A percentile compares a stretch with the other conserved stretches of the same genome.
Conservation (phyloP, 1,140 invertebrate genomes). For the Mizuhopecten yessoensis region DNA sequence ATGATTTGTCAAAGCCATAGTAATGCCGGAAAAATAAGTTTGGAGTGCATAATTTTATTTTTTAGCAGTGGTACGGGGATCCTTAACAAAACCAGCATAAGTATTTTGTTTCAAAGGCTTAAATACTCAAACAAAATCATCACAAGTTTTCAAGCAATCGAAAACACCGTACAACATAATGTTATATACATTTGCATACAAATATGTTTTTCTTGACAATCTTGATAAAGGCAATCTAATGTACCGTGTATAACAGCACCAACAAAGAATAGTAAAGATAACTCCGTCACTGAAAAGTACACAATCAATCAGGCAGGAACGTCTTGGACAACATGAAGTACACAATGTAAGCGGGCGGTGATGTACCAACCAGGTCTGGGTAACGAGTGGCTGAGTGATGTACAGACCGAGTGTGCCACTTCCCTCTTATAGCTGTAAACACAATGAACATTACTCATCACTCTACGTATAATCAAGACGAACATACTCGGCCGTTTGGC, state of each 20-base stretch:
- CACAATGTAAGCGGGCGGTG: not conserved
- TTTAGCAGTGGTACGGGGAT: too few relatives aligned
- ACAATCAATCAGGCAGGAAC: not conserved
- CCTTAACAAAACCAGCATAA: too few relatives aligned
- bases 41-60: too few relatives aligned
- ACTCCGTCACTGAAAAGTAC: not conserved
- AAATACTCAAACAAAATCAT: too few relatives aligned
- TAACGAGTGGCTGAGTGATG: slow-evolving; percentile 25
- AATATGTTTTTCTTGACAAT: too few relatives aligned
- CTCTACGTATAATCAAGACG: not conserved
- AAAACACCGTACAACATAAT: too few relatives aligned
- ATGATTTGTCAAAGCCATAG: too few relatives aligned
- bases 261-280: not conserved
- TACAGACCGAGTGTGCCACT: not conserved
- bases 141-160: too few relatives aligned
- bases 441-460: slow-evolving; percentile 34
- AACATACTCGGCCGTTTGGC: not conserved
- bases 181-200: too few relatives aligned
- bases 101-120: too few relatives aligned
- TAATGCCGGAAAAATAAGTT: too few relatives aligned
- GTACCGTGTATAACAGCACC: not conserved
- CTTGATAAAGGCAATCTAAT: not conserved
- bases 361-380: not conserved
- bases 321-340: slow-evolving; percentile 4
- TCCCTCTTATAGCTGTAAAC: slow-evolving; percentile 22